Evolutionary conservation across 2,888 invertebrate species (phyloP).

Genomic region (Notodonta ziczac): DNA sequence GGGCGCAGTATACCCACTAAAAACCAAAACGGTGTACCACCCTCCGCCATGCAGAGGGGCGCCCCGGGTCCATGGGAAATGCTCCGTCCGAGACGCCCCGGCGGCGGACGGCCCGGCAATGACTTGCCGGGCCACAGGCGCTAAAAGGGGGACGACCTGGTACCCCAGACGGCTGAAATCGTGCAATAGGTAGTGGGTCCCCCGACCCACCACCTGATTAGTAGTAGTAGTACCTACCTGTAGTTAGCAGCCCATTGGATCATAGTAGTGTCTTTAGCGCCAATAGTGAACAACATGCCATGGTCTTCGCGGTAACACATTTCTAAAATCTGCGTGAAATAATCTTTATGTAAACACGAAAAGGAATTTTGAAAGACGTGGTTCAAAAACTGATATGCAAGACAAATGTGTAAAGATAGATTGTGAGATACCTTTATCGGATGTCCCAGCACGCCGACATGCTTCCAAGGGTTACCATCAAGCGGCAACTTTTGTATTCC

Average conservation of each 20-base stretch:
- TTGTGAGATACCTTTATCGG: conserved; percentile 81
- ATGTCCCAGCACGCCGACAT: conserved; percentile 86
- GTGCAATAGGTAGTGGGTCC: too few species aligned
- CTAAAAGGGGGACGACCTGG: too few species aligned
- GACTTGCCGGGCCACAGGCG: too few species aligned
- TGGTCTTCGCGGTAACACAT: conserved; percentile 66
- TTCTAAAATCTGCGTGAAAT: conserved; percentile 45
- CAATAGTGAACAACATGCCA: conserved; percentile 67
- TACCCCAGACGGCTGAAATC: too few species aligned
- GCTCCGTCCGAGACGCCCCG: too few species aligned
- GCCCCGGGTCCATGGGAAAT: too few species aligned
- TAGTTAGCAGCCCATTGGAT: conserved; percentile 70
- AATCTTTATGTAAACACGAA: conserved; percentile 11
- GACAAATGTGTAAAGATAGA: not conserved
- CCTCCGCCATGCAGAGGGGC: too few species aligned
- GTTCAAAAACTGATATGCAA: conserved; percentile 3
- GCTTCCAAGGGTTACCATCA: conserved; percentile 90
- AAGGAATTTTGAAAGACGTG: too few species aligned
- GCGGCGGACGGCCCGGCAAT: too few species aligned
- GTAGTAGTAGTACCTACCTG: conserved; percentile 48
- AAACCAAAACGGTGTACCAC: too few species aligned
- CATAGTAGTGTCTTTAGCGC: conserved; percentile 62
- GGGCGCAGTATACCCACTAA: too few species aligned
- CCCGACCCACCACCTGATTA: too few species aligned
- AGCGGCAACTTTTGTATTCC: conserved; percentile 88